A percentile compares a stretch with the other conserved stretches of the same genome.
Conservation (phyloP, 64 coral and sea anemone species). For the Porites australiensis region DNA sequence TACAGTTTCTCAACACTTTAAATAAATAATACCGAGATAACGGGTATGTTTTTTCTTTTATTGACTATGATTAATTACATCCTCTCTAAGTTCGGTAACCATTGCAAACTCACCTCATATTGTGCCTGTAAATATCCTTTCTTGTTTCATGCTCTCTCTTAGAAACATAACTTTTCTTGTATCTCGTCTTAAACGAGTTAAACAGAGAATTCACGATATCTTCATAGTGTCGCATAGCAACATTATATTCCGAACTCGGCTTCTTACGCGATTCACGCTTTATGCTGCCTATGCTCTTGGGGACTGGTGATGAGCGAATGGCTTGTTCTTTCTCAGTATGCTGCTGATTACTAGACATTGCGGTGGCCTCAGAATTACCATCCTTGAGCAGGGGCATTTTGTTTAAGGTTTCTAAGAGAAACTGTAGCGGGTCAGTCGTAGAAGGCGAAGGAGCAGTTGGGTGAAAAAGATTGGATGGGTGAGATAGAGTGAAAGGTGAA, state of each 20-base stretch:
- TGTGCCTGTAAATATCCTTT: constrained; percentile 96
- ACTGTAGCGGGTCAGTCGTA: constrained; percentile 54
- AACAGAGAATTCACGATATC: constrained; percentile 80
- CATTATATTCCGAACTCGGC: constrained; percentile 41
- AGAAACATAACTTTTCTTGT: constrained; percentile 80
- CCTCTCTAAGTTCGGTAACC: background rate
- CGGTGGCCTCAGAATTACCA: background rate
- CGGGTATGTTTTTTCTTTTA: too few relatives aligned
- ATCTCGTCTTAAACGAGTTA: constrained; percentile 70
- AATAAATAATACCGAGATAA: too few relatives aligned
- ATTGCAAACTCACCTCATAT: constrained; percentile 65
- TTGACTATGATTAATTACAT: too few relatives aligned
- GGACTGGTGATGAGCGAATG: constrained; percentile 1
- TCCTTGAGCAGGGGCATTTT: constrained; percentile 67
- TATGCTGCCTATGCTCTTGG: background rate
- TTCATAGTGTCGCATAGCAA: constrained; percentile 83
- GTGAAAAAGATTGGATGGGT: constrained; percentile 37
- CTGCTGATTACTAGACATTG: background rate
- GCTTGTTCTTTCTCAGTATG: background rate
- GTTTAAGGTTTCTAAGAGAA: constrained; percentile 72
- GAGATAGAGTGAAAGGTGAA: constrained; percentile 53
- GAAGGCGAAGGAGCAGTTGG: constrained; percentile 1
- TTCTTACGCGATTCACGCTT: background rate
- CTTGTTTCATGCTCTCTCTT: constrained; percentile 82
- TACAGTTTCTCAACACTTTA: too few relatives aligned